phyloP scores from a whole-genome alignment of 2,797 vertebrate genomes.

The Phaenicophaeus curvirostris region DNA sequence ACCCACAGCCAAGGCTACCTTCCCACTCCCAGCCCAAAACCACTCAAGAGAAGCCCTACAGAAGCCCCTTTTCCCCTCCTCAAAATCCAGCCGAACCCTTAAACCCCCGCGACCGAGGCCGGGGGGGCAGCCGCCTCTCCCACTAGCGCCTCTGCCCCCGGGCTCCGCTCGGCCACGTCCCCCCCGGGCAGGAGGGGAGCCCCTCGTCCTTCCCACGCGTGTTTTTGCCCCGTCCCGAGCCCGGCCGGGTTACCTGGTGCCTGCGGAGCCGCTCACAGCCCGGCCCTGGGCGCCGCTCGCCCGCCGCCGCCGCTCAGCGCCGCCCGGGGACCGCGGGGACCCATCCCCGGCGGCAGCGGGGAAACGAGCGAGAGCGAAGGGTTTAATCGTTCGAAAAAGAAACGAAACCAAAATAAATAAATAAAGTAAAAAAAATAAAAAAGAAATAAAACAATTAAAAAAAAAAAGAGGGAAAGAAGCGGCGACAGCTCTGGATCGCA shows the following conservation, averaged over 20 bases:
- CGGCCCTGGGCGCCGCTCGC: not conserved
- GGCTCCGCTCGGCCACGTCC: not conserved
- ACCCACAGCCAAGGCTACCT: not conserved
- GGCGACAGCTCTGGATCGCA: not conserved
- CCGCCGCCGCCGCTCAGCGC: not conserved
- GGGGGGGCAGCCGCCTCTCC: not conserved
- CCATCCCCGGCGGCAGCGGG: conserved; percentile 19
- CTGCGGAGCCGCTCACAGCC: conserved; percentile 28
- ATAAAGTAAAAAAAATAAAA: not conserved
- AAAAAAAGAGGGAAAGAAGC: no score
- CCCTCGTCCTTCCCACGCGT: not conserved
- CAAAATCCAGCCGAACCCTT: not conserved
- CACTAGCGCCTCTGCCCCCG: not conserved
- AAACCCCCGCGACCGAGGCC: not conserved
- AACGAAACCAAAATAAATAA: not conserved
- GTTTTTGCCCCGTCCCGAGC: not conserved
- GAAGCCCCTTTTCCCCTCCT: not conserved
- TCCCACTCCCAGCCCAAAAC: not conserved
- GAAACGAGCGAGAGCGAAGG: no score
- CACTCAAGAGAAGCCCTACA: not conserved
- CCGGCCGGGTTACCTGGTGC: conserved; percentile 41
- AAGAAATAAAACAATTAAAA: no score
- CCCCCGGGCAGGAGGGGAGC: not conserved
- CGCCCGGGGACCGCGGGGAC: not conserved
- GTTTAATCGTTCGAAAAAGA: not conserved